A percentile compares a stretch with the other conserved stretches of the same genome.
Evolutionary conservation across 2,888 invertebrate species (phyloP).

Genomic region (Drosophila paranaensis): DNA sequence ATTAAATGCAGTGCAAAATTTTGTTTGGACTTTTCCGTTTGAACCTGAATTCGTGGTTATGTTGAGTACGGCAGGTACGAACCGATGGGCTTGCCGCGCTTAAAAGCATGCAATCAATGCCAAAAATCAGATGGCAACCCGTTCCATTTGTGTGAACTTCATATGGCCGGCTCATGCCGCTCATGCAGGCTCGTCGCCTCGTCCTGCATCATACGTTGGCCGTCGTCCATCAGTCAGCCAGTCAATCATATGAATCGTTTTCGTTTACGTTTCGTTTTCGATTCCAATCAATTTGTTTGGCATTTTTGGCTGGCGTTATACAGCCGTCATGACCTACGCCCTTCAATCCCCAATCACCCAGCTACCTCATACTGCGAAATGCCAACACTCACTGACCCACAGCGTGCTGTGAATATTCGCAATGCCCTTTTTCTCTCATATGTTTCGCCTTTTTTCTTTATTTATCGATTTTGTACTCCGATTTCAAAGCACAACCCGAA

Average conservation of each 20-base stretch:
- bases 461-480: constrained; percentile 56
- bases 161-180: neutral
- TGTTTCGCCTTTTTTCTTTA: constrained; percentile 20
- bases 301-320: constrained; percentile 64
- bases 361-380: neutral
- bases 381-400: constrained; percentile 26
- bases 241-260: constrained; percentile 77
- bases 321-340: constrained; percentile 17
- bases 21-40: constrained; percentile 20
- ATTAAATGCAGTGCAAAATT: constrained; percentile 43
- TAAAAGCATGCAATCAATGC: constrained; percentile 53
- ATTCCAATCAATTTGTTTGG: constrained; percentile 79
- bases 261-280: constrained; percentile 78
- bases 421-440: constrained; percentile 29
- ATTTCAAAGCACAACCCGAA: constrained; percentile 34
- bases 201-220: constrained; percentile 26
- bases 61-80: constrained; percentile 1
- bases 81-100: constrained; percentile 10
- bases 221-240: constrained; percentile 63
- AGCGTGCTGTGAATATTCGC: constrained; percentile 19
- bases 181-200: neutral
- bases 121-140: constrained; percentile 42
- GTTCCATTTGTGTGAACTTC: constrained; percentile 2
- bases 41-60: constrained; percentile 6
- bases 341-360: neutral